These are phyloP conservation scores for Pollimyrus isidori DNA, from an alignment of 2,113 vertebrate genomes.

Conservation along the genomic window DNA sequence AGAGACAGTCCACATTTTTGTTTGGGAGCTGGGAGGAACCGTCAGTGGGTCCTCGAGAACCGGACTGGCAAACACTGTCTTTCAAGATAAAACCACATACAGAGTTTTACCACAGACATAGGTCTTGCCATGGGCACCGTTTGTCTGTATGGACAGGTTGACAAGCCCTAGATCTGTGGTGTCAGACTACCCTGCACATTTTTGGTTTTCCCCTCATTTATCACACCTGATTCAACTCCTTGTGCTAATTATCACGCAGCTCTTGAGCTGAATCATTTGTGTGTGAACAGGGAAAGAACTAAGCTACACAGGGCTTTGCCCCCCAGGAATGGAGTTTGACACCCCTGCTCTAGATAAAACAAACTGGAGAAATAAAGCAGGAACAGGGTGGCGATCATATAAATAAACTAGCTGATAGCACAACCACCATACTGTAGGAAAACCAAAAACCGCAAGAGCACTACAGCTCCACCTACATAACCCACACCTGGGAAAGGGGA, in stretches of 20 bases:
- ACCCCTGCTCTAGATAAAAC: neutral
- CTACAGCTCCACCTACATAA: neutral
- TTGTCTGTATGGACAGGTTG: neutral
- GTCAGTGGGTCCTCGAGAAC: neutral
- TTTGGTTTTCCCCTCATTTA: neutral
- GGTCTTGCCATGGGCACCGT: neutral
- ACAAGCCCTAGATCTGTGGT: neutral
- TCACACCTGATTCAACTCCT: too few species aligned
- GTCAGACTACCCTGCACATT: too few species aligned
- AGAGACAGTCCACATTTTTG: neutral
- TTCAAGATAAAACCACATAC: neutral
- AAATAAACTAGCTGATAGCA: neutral
- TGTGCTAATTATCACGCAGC: too few species aligned
- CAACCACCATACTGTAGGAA: neutral
- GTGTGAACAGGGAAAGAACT: too few species aligned
- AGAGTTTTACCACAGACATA: neutral
- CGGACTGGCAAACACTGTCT: neutral
- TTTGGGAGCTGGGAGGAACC: neutral
- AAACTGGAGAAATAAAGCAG: neutral
- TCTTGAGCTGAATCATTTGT: too few species aligned
- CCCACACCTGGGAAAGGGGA: neutral
- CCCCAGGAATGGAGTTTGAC: too few species aligned
- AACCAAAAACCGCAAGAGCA: neutral
- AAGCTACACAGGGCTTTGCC: too few species aligned
- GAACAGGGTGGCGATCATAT: neutral